These are phyloP conservation scores for Odontomyia ornata DNA, from an alignment of 2,888 invertebrate species.

Conservation along the genomic window DNA sequence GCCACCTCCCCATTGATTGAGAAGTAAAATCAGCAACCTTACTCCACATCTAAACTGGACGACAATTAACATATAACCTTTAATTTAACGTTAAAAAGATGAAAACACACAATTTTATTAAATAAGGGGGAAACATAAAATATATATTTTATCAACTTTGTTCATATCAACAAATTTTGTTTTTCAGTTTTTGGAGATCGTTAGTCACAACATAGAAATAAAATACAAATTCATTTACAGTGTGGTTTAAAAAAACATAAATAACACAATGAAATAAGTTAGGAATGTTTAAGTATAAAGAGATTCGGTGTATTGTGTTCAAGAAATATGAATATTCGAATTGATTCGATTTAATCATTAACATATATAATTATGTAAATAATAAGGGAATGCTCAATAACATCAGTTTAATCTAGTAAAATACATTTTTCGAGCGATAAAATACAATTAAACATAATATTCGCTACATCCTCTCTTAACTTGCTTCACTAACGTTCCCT, in stretches of 20 bases:
- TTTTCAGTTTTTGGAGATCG: constrained; percentile 29
- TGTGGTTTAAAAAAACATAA: constrained; percentile 14
- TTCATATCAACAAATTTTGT: constrained; percentile 41
- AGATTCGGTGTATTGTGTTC: constrained; percentile 2
- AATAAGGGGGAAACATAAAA: constrained; percentile 34
- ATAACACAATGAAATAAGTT: constrained; percentile 33
- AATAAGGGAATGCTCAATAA: constrained; percentile 14
- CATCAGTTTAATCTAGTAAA: constrained; percentile 21
- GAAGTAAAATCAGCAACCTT: too few species aligned
- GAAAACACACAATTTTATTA: too few species aligned
- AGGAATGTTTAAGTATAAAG: constrained; percentile 41
- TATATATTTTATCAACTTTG: constrained; percentile 40
- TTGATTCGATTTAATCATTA: too few species aligned
- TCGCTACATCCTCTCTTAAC: constrained; percentile 45
- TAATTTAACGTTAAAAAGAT: too few species aligned
- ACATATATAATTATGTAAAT: background rate
- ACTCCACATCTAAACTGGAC: too few species aligned
- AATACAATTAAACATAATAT: constrained; percentile 38
- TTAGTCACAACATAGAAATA: constrained; percentile 42
- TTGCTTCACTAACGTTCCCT: constrained; percentile 65
- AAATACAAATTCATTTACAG: constrained; percentile 20
- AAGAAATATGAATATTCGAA: background rate
- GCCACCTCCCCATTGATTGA: too few species aligned
- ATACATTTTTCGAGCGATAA: constrained; percentile 30
- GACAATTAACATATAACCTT: too few species aligned